Conservation (phyloP, 2,888 invertebrate species). For the Vanessa cardui region DNA sequence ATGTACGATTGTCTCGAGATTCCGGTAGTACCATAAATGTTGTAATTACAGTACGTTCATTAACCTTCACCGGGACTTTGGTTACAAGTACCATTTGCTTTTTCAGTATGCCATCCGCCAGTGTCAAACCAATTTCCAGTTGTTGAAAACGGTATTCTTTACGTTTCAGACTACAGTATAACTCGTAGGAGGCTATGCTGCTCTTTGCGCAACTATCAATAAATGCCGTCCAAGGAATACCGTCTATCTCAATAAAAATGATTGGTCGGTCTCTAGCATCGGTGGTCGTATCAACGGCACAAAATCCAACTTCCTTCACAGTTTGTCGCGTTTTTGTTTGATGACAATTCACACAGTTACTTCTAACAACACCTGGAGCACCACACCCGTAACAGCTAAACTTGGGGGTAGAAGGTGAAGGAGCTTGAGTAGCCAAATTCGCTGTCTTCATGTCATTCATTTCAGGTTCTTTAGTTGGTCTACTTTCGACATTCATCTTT, state of each 20-base stretch:
- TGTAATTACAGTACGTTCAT: slow-evolving; percentile 31
- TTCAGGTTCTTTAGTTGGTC: background rate
- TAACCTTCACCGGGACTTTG: slow-evolving; percentile 16
- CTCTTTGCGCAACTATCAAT: slow-evolving; percentile 37
- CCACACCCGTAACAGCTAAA: slow-evolving; percentile 38
- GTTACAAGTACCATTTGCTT: background rate
- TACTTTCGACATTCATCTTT: background rate
- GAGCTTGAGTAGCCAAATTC: slow-evolving; percentile 9
- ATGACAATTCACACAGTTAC: slow-evolving; percentile 1
- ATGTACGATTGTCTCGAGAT: slow-evolving; percentile 34
- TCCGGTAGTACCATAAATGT: slow-evolving; percentile 43
- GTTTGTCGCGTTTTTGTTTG: background rate
- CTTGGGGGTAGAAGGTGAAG: slow-evolving; percentile 26
- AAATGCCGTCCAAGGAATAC: slow-evolving; percentile 20
- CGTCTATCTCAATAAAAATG: slow-evolving; percentile 16
- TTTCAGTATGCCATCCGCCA: slow-evolving; percentile 20
- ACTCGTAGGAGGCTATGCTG: slow-evolving; percentile 31
- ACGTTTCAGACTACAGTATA: slow-evolving; percentile 23
- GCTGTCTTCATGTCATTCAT: too few species aligned
- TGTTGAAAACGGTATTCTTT: slow-evolving; percentile 18
- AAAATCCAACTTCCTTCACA: slow-evolving; percentile 22
- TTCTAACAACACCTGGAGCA: slow-evolving; percentile 28
- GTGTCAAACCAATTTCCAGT: background rate
- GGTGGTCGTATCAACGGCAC: slow-evolving; percentile 12
- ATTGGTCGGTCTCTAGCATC: slow-evolving; percentile 32